Evolutionary conservation across 2,888 invertebrate genomes (phyloP).

Genomic region (Amphiduros pacificus): DNA sequence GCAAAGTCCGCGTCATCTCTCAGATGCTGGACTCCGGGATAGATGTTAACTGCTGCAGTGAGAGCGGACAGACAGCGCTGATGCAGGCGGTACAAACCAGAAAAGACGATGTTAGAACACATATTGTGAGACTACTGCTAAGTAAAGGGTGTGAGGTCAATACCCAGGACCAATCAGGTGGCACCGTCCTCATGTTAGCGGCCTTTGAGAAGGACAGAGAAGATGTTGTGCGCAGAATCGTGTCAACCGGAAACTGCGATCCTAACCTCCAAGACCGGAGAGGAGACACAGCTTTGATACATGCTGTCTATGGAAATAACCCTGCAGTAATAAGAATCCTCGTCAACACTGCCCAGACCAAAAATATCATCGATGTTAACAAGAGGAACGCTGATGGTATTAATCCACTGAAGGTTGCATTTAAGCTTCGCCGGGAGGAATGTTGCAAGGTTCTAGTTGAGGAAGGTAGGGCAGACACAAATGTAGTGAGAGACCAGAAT

Average conservation of each 20-base stretch:
- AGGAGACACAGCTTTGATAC: slow-evolving; percentile 4
- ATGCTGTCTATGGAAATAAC: slow-evolving; percentile 12
- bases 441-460: slow-evolving; percentile 6
- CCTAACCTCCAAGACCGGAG: slow-evolving; percentile 6
- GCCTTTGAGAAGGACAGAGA: slow-evolving; percentile 8
- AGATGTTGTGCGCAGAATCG: slow-evolving; percentile 2
- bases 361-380: slow-evolving; percentile 6
- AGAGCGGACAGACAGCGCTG: not conserved
- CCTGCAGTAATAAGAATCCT: slow-evolving; percentile 11
- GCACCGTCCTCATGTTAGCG: slow-evolving; percentile 9
- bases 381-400: not conserved
- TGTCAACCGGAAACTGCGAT: slow-evolving; percentile 9
- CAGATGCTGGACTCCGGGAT: slow-evolving; percentile 1
- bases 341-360: slow-evolving; percentile 11
- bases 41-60: slow-evolving; percentile 1
- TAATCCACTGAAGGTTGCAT: slow-evolving; percentile 9
- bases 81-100: slow-evolving; percentile 4
- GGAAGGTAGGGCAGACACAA: slow-evolving; percentile 1
- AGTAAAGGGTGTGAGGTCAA: slow-evolving; percentile 11
- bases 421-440: slow-evolving; percentile 5
- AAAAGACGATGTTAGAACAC: slow-evolving; percentile 11
- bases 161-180: not conserved
- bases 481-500: slow-evolving; percentile 3
- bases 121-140: slow-evolving; percentile 12
- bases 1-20: slow-evolving; percentile 8